Base-by-base conservation (phyloP, 2,113 vertebrate species). In the Dicerorhinus sumatrensis region DNA sequence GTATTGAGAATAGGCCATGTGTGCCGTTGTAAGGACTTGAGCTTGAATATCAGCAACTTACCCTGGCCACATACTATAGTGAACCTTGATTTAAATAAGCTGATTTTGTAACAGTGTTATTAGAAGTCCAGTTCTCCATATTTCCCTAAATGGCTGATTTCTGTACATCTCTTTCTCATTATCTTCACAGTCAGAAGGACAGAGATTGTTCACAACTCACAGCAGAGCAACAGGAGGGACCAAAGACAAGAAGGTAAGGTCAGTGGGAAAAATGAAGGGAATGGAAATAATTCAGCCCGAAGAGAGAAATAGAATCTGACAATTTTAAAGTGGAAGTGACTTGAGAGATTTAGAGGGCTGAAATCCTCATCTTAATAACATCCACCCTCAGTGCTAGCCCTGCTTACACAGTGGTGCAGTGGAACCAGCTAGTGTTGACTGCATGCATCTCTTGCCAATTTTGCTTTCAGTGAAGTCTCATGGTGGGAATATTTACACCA, bases 1-100 rank as follows among this genome's bases (percentile, higher is more conserved):
- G 3, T 76, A n/a, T 84, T 96, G 87, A 94, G 89, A 94, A 94
- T 85, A 81, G 72, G 51, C 81, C 84, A 56, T 65, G 76, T 73
- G 56, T 73, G 81, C 39, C 36, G 31, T 48, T 67, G 82, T 79
- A 62, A 69, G 42, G 87, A 93, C 73, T 25, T 84, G 36, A 75
- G 79, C 79, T 91, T 88, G 76, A 94, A 33, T 80, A 94, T 86
- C 31, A n/a, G 21, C 33, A 82, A 29, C 48, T 97, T 77, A 25
- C 63, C 94, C 88, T 96, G 81, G 75, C 93, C 51, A 81, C 1
- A 63, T 27, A 33, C 10, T 80, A 33, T 79, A 42, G 48, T 76
- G 75, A 97, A 56, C 56, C n/a, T 82, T 93, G n/a, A 46, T 62
- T 86, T 87, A 75, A 92, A 89, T 75, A 75, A 70, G 29, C 13